Conservation (phyloP, 2,113 vertebrate species). For the Microcebus griseorufus region DNA sequence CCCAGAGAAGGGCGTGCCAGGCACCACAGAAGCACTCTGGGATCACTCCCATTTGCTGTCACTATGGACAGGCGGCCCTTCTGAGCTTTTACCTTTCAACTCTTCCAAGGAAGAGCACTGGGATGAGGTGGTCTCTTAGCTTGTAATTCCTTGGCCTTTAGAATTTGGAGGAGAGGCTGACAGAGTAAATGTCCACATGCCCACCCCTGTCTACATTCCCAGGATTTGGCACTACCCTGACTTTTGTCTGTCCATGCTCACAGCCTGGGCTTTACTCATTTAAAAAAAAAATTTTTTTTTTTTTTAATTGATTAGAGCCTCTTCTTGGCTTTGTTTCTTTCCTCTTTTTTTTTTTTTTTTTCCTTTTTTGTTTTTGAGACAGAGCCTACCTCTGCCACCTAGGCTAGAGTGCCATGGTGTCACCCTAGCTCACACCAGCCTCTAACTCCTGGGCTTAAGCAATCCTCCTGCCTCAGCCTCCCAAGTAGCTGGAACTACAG, state of each 20-base stretch:
- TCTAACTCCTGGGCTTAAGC: no score
- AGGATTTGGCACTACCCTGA: neutral
- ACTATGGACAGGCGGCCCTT: neutral
- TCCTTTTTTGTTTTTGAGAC: neutral
- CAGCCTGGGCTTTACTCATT: neutral
- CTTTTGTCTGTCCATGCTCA: neutral
- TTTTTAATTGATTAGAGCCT: neutral
- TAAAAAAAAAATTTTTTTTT: neutral
- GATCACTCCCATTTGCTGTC: neutral
- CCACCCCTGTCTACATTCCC: neutral
- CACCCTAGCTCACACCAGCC: no score
- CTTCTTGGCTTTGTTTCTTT: neutral
- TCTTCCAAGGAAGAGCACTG: neutral
- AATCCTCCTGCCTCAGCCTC: no score
- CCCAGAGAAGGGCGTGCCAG: neutral
- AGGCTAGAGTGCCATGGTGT: no score
- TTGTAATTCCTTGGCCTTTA: neutral
- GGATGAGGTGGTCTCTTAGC: neutral
- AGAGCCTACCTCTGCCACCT: no score
- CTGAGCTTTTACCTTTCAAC: neutral
- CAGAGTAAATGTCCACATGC: neutral
- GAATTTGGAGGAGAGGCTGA: neutral
- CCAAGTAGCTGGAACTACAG: no score
- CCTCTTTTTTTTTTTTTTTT: neutral
- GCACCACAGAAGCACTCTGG: neutral